These are phyloP conservation scores for Anadara kagoshimensis DNA, from an alignment of 1,140 invertebrate genomes.

Conservation along the genomic window DNA sequence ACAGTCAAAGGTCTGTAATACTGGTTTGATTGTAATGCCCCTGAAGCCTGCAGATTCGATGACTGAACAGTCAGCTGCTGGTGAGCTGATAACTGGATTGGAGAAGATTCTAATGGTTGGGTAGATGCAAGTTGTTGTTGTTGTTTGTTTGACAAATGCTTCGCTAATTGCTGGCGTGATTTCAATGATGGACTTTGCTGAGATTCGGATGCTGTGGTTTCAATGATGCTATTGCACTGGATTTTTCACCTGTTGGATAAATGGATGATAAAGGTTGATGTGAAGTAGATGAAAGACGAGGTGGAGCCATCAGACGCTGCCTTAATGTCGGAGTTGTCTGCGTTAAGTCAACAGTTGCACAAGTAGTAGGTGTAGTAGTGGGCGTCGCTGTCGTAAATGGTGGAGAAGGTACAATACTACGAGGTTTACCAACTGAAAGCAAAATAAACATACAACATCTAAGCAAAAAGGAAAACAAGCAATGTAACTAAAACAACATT, in stretches of 20 bases:
- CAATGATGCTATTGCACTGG: constrained; percentile 21
- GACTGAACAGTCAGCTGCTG: constrained; percentile 1
- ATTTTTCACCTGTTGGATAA: constrained; percentile 50
- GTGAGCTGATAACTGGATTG: neutral
- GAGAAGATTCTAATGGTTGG: constrained; percentile 1
- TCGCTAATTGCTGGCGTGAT: no score
- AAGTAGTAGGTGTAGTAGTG: constrained; percentile 39
- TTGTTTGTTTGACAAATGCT: no score
- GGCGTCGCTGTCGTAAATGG: neutral
- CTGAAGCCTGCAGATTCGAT: neutral
- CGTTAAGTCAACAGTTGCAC: constrained; percentile 40
- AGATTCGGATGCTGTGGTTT: constrained; percentile 8
- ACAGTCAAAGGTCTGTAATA: no score
- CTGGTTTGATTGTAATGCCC: constrained; percentile 5
- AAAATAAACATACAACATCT: constrained; percentile 56
- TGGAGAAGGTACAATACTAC: constrained; percentile 52
- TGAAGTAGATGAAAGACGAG: constrained; percentile 38
- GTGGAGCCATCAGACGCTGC: constrained; percentile 64
- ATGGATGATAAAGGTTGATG: constrained; percentile 54
- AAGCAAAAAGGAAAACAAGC: constrained; percentile 15
- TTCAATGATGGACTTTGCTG: constrained; percentile 7
- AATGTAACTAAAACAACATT: no score
- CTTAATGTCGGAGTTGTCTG: constrained; percentile 57
- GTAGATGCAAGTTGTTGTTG: neutral
- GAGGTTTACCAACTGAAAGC: constrained; percentile 66